Evolutionary conservation across 2,888 invertebrate genomes (phyloP).

Genomic region (Rhimphoctona megacephalus): DNA sequence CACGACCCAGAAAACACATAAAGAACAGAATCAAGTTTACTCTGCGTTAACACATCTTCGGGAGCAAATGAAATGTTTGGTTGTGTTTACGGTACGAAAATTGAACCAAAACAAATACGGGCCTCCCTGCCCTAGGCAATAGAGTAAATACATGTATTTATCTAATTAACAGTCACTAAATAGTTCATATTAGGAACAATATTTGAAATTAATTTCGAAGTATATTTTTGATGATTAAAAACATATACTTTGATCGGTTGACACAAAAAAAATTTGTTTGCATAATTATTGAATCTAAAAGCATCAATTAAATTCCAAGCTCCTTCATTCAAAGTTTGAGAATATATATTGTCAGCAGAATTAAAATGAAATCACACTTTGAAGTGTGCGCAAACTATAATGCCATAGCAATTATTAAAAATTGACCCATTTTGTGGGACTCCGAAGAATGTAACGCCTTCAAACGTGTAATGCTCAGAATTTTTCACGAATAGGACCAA

Average conservation of each 20-base stretch:
- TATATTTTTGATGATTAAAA: neutral
- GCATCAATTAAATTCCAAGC: too few relatives aligned
- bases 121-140: neutral
- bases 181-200: neutral
- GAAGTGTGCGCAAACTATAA: neutral
- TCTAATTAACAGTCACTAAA: neutral
- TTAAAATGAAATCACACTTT: neutral
- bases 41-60: neutral
- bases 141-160: neutral
- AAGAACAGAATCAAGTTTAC: neutral
- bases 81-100: neutral
- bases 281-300: too few relatives aligned
- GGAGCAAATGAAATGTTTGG: neutral
- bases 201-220: neutral
- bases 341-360: neutral
- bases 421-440: neutral
- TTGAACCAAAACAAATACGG: neutral
- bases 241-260: neutral
- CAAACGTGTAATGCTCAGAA: neutral
- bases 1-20: constrained; percentile 1
- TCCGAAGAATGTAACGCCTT: neutral
- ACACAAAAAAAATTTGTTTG: too few relatives aligned
- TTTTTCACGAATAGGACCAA: neutral
- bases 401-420: neutral
- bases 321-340: too few relatives aligned